phyloP scores from a whole-genome alignment of 2,797 vertebrate species.

The Okamejei kenojei region DNA sequence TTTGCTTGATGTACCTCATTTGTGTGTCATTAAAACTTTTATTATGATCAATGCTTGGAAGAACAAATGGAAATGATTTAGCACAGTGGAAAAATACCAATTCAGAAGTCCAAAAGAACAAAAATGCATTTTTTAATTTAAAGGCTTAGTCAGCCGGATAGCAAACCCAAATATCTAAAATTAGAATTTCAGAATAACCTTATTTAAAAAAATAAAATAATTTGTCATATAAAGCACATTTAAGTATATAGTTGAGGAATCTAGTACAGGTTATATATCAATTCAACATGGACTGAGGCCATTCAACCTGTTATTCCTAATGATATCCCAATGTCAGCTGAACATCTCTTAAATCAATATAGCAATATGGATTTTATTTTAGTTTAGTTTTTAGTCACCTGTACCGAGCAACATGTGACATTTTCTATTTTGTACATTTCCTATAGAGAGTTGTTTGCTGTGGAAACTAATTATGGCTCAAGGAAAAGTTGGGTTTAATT shows the following conservation, averaged over 20 bases:
- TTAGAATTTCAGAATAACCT: not conserved
- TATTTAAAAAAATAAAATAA: too few species aligned
- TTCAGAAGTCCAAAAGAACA: not conserved
- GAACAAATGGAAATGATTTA: not conserved
- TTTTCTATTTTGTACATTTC: too few species aligned
- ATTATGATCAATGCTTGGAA: not conserved
- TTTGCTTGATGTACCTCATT: not conserved
- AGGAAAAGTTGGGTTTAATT: too few species aligned
- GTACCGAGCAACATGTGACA: too few species aligned
- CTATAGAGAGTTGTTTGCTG: too few species aligned
- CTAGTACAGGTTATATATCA: not conserved
- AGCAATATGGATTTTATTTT: too few species aligned
- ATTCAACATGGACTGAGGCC: not conserved
- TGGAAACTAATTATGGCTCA: too few species aligned
- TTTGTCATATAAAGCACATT: not conserved
- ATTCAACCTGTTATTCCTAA: not conserved
- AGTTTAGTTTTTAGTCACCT: too few species aligned
- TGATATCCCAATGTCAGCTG: too few species aligned
- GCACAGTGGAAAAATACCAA: not conserved
- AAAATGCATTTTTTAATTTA: not conserved
- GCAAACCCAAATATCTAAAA: not conserved
- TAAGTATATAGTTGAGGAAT: not conserved
- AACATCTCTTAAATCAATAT: too few species aligned
- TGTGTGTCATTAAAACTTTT: not conserved
- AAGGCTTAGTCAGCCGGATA: not conserved